Evolutionary conservation across 2,113 vertebrate genomes (phyloP).

Genomic region (Brachyhypopomus gauderio): DNA sequence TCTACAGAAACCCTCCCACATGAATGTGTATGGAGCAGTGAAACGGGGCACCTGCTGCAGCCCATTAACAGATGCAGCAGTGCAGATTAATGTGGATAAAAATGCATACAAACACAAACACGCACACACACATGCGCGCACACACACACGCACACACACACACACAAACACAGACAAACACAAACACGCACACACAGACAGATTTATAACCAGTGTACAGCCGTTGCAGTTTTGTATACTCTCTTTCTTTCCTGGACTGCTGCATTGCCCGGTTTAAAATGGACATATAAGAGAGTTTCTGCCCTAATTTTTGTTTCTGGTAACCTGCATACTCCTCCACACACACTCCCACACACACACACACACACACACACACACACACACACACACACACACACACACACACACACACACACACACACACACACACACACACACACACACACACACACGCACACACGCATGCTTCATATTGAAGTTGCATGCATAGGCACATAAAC

Average conservation of each 20-base stretch:
- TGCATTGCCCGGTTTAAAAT: conserved; percentile 63
- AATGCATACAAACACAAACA: conserved; percentile 23
- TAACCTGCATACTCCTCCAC: conserved; percentile 35
- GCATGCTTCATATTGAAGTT: background rate
- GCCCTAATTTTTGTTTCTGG: conserved; percentile 51
- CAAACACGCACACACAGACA: conserved; percentile 16
- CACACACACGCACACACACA: conserved; percentile 25
- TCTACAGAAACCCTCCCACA: conserved; percentile 26
- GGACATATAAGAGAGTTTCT: conserved; percentile 67
- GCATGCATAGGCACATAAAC: conserved; percentile 8
- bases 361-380: background rate
- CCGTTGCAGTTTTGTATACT: conserved; percentile 67
- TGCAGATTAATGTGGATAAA: conserved; percentile 41
- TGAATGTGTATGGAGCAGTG: conserved; percentile 22
- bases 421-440: conserved; percentile 3
- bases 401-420: too few relatives aligned
- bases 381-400: background rate
- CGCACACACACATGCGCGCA: conserved; percentile 46
- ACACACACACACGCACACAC: background rate
- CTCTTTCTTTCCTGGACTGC: conserved; percentile 67
- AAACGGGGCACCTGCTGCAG: conserved; percentile 39
- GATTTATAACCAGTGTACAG: conserved; percentile 66
- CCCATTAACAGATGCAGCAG: conserved; percentile 49
- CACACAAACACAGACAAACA: conserved; percentile 5
- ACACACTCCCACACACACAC: conserved; percentile 43